Evolutionary conservation across 2,113 vertebrate species (phyloP).

Genomic region (Bubalus kerabau): DNA sequence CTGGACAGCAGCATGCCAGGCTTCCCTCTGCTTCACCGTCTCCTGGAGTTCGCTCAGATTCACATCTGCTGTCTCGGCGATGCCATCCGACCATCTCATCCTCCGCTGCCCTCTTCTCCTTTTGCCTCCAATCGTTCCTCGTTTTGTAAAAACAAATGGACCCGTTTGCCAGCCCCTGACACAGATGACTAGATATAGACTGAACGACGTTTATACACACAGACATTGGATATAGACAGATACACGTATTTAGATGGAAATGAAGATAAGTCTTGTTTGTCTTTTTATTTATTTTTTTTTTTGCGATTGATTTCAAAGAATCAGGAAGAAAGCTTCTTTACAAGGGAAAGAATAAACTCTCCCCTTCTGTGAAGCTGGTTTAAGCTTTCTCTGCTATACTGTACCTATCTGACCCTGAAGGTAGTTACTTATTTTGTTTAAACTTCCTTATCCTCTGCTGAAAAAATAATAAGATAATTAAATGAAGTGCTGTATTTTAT

Average conservation of each 20-base stretch:
- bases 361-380: not conserved
- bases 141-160: not conserved
- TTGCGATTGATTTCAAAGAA: not conserved
- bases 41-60: not conserved
- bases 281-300: not conserved
- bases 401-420: not conserved
- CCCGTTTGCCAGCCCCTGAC: not conserved
- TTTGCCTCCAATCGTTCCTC: not conserved
- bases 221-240: not conserved
- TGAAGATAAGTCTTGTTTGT: not conserved
- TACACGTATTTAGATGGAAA: not conserved
- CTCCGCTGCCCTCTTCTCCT: not conserved
- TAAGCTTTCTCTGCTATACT: not conserved
- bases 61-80: rapidly evolving
- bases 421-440: not conserved
- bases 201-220: not conserved
- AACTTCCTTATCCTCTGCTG: not conserved
- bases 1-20: rapidly evolving
- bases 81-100: not conserved
- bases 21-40: not conserved
- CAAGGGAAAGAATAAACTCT: not conserved
- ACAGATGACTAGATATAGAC: not conserved
- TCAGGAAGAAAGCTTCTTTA: not conserved
- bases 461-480: not conserved
- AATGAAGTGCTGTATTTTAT: not conserved